Conservation (phyloP, 2,888 invertebrate species). For the Periphyllus acericola region DNA sequence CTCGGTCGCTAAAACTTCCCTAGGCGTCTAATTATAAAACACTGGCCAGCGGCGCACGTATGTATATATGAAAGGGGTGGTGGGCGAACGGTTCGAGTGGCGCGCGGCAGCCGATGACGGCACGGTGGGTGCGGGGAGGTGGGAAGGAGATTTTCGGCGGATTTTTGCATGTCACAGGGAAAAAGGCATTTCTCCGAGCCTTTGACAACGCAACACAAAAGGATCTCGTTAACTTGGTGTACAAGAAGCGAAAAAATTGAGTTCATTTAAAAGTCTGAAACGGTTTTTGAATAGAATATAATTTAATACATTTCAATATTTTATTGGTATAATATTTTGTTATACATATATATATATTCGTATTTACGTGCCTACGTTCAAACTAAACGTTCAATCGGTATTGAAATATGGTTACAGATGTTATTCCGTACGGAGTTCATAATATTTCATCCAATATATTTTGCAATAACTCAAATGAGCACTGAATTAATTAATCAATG, state of each 20-base stretch:
- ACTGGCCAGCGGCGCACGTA: neutral
- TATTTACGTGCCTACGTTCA: neutral
- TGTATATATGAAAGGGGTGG: neutral
- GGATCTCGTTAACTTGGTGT: slow-evolving; percentile 23
- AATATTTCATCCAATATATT: neutral
- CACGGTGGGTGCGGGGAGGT: neutral
- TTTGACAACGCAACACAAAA: slow-evolving; percentile 19
- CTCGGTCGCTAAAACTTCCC: slow-evolving; percentile 51
- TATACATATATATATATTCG: too few species aligned
- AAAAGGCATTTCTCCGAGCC: neutral
- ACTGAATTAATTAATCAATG: neutral
- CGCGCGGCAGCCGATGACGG: too few species aligned
- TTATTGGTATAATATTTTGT: neutral
- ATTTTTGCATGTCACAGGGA: slow-evolving; percentile 16
- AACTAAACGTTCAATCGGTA: neutral
- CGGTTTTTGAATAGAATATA: neutral
- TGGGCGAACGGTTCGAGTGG: neutral
- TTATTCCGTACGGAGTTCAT: neutral
- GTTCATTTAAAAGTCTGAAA: neutral
- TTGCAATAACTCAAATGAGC: neutral
- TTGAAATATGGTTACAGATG: neutral
- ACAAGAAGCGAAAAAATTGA: neutral
- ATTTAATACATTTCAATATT: neutral
- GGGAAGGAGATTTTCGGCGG: neutral
- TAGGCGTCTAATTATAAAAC: slow-evolving; percentile 58